These are phyloP conservation scores for Drosophila cognata DNA, from an alignment of 2,888 invertebrate genomes.

Conservation along the genomic window DNA sequence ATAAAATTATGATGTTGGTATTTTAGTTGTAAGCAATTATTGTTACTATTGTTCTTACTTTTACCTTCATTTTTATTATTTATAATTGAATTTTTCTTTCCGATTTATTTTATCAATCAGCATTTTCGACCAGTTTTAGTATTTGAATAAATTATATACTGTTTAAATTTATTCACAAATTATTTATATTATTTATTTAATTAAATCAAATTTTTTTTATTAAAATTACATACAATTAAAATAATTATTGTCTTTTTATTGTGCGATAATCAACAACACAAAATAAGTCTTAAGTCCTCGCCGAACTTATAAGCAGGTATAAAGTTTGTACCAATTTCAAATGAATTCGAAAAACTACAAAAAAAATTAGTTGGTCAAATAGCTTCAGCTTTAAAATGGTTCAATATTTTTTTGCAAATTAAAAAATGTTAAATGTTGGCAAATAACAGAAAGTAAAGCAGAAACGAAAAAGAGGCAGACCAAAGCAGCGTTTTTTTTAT, in stretches of 20 bases:
- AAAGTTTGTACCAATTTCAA: background rate
- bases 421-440: background rate
- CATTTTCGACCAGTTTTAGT: background rate
- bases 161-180: background rate
- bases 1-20: background rate
- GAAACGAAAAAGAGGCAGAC: background rate
- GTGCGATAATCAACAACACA: background rate
- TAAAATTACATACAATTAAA: background rate
- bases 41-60: background rate
- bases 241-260: background rate
- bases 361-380: background rate
- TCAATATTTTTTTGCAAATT: background rate
- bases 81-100: background rate
- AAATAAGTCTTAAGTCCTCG: background rate
- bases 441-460: slow-evolving; percentile 5
- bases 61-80: background rate
- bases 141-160: background rate
- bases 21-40: background rate
- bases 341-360: background rate
- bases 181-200: background rate
- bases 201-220: background rate
- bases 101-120: background rate
- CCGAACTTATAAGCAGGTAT: background rate
- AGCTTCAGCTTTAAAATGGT: background rate
- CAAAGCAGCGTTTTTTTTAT: background rate